Base-by-base conservation (phyloP, 2,888 invertebrate genomes). In the Caenorhabditis sp. region DNA sequence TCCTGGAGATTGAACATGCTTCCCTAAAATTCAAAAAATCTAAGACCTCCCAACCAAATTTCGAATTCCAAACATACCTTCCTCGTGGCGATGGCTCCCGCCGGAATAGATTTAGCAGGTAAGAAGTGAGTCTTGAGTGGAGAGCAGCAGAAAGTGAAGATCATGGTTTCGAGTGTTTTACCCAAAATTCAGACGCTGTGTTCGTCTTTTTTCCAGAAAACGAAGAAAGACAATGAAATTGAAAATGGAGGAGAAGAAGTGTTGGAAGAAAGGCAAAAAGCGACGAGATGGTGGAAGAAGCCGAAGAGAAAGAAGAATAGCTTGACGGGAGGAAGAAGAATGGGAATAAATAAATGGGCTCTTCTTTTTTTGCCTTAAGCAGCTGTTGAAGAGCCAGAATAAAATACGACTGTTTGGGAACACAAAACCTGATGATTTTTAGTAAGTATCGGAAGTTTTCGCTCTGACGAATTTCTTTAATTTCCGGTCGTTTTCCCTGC, bases 121-220 rank as follows among this genome's bases (percentile, higher is more conserved):
- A 76, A 22, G 22, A 76, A 68, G 12, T 68, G 58, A 5, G 76
- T 76, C 16, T 76, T 76, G 51, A 76, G 59, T 7, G 68, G 49
- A 16, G 76, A 76, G 28, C 76, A 76, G 51, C 76, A 76, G 31
- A 76, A 76, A 16, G 66, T 41, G 59, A 61, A 61, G 41, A 66
- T 66, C 51, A 73, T 73, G 31, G 49, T 56, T 14, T 47, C 12
- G 47, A 47, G 49, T 49, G 38, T 38, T 38, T 38, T 38, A 38
- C 12, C 38, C 38, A 12, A 38, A 38, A 38, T 38, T 5, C 38
- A 38, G 38, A 10, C 6, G 38, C 6, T 38, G 31, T 28, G 31
- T 49, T 31, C 22, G 54, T 61, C 61, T 56, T 22, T 38, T 69
- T 58, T 70, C 22, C 22, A 61, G 10, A 72, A 73, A 26, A 73